Percentiles rank a stretch among this genome's conserved stretches.
phyloP scores from a whole-genome alignment of 2,797 vertebrate genomes.

The Sarcophilus harrisii region DNA sequence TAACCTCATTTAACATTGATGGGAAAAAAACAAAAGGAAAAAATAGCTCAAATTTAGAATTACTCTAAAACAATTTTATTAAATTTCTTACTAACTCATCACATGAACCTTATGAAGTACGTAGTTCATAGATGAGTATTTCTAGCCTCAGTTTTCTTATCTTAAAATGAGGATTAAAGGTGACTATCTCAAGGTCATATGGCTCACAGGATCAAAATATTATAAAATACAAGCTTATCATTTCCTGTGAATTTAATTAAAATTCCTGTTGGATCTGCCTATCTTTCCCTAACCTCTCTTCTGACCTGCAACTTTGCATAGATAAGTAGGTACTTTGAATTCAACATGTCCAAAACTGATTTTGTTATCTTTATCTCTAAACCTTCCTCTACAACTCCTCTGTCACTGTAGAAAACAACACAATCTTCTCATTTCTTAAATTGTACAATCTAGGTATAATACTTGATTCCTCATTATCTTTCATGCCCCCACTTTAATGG shows the following conservation, averaged over 20 bases:
- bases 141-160: neutral
- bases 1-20: neutral
- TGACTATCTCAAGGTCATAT: neutral
- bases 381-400: neutral
- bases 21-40: neutral
- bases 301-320: neutral
- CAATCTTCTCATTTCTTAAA: neutral
- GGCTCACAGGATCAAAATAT: neutral
- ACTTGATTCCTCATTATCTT: neutral
- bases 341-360: neutral
- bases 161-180: neutral
- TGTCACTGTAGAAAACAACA: neutral
- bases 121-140: neutral
- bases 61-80: neutral
- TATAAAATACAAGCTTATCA: neutral
- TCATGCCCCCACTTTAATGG: too few relatives aligned
- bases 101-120: neutral
- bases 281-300: neutral
- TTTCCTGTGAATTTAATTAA: neutral
- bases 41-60: neutral
- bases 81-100: neutral
- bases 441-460: neutral
- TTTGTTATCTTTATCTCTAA: neutral
- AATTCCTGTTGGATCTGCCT: neutral
- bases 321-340: neutral